Evolutionary conservation across 2,888 invertebrate species (phyloP).

Genomic region (Calameuta idolon): DNA sequence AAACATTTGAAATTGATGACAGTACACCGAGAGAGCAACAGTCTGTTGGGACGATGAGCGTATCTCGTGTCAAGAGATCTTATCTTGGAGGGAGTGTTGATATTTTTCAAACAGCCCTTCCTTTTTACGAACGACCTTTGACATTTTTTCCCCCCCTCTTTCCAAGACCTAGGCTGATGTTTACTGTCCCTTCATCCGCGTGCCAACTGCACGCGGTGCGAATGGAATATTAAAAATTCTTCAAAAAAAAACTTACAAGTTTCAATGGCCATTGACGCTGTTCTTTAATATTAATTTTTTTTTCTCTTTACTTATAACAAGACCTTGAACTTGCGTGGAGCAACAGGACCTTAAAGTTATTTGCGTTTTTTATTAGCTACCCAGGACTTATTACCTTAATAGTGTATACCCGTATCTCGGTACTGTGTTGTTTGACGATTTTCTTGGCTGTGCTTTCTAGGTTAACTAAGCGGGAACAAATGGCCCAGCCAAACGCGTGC

Average conservation of each 20-base stretch:
- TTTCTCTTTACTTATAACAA: background rate
- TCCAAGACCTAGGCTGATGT: background rate
- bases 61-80: background rate
- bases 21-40: conserved; percentile 16
- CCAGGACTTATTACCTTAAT: background rate
- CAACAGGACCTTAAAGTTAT: background rate
- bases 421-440: background rate
- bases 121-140: background rate
- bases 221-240: background rate
- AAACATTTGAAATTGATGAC: conserved; percentile 35
- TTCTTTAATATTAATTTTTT: background rate
- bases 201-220: background rate
- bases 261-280: background rate
- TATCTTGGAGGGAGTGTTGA: background rate
- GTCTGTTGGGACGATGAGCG: background rate
- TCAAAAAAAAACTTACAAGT: background rate
- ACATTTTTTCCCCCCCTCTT: background rate
- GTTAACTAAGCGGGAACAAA: conserved; percentile 38
- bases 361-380: background rate
- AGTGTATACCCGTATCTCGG: background rate
- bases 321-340: background rate
- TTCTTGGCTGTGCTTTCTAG: conserved; percentile 19
- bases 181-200: background rate
- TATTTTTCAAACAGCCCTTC: background rate
- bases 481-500: background rate